These are phyloP conservation scores for Scolopax rusticola DNA, from an alignment of 2,797 vertebrate species.

Conservation along the genomic window DNA sequence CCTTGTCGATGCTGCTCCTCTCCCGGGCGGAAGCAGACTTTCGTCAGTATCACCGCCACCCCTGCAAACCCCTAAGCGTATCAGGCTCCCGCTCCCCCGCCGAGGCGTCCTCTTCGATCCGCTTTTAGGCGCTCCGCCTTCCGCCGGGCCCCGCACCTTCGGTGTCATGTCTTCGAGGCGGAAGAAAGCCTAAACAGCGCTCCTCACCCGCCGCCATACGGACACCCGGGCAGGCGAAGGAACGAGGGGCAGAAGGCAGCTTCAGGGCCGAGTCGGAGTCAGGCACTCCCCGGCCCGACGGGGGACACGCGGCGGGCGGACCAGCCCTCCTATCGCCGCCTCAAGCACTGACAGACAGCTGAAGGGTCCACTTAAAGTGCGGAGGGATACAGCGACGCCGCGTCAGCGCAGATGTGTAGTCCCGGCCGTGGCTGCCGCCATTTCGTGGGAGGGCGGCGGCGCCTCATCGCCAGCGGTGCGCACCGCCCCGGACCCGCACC, in stretches of 20 bases:
- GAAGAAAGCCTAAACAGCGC: accelerated
- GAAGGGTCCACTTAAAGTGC: accelerated
- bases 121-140: not conserved
- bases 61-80: accelerated
- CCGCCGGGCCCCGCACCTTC: not conserved
- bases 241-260: no score
- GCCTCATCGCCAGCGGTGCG: not conserved
- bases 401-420: not conserved
- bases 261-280: not conserved
- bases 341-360: not conserved
- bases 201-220: accelerated
- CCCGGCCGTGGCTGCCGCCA: not conserved
- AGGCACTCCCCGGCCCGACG: no score
- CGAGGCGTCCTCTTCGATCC: no score
- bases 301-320: accelerated
- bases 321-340: accelerated
- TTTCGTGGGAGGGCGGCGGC: not conserved
- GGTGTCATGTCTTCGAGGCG: accelerated
- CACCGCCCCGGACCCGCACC: not conserved
- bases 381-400: not conserved
- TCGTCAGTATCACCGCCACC: accelerated
- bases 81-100: no score
- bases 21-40: accelerated
- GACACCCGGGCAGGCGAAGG: accelerated
- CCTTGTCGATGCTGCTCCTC: accelerated